Base-by-base conservation (phyloP, 2,113 vertebrate species). In the Oplegnathus fasciatus region DNA sequence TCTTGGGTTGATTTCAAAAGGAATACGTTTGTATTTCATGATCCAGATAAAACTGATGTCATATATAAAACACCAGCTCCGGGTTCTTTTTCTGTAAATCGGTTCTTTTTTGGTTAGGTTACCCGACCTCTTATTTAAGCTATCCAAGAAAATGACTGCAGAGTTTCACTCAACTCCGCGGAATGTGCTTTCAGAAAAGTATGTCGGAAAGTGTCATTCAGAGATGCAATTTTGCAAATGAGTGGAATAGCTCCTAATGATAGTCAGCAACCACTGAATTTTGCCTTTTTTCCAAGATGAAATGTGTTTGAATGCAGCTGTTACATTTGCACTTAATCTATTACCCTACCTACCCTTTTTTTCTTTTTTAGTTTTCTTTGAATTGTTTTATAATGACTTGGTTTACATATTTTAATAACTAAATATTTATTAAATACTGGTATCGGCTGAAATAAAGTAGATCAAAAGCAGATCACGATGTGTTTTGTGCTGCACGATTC, bases 11-110 rank as follows among this genome's bases (percentile, higher is more conserved):
- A 9, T 62, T 44, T 81, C 40, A 57, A 54, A 32, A 61, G 64
- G 54, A 80, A 78, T 73, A 73, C 70, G 67, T 78, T 32, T 72
- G 48, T 6, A 69, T 70, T 57, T 57, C 58, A 85, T 68, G 70
- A 77, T 78, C 22, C 57, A 54, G 26, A 55, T 65, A 61, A 54
- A 46, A 9, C 67, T 17, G n/a, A 60, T 20, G 6, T 42, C 42
- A 54, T 10, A 69, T 50, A 20, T 42, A 76, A 80, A 78, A 58
- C 37, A 58, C 28, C 18, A 65, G 71, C 71, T 50, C 46, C 30
- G 22, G 20, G 28, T 48, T 70, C 8, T 24, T 71, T 44, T 76
- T 10, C 9, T 48, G 17, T 20, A 20, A 60, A 30, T 30, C 30
- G 17, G 0, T 48, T 11, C 3, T 5, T 3, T 26, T 54, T 71